A percentile compares a stretch with the other conserved stretches of the same genome.
These are phyloP conservation scores for Protosalanx chinensis DNA, from an alignment of 2,797 vertebrate genomes.

Conservation along the genomic window DNA sequence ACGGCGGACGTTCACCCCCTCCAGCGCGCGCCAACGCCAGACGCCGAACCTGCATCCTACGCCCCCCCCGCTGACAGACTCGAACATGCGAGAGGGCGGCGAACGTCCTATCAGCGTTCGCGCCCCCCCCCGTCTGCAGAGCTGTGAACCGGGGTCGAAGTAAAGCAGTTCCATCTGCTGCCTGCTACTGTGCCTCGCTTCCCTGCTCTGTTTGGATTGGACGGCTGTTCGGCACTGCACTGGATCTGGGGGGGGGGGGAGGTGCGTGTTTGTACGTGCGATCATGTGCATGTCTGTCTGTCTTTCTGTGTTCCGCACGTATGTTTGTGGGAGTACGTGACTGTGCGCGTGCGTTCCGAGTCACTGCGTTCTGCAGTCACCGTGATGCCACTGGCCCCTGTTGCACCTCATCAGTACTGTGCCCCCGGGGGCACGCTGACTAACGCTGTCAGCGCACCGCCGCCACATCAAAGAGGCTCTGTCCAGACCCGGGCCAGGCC, in stretches of 20 bases:
- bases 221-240: conserved; percentile 12
- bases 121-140: not conserved
- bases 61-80: too few species aligned
- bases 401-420: not conserved
- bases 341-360: not conserved
- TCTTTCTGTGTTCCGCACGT: not conserved
- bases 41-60: too few species aligned
- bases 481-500: conserved; percentile 17
- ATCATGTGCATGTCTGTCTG: not conserved
- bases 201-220: conserved; percentile 40
- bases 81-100: not conserved
- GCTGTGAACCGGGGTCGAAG: conserved; percentile 40
- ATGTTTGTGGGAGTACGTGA: not conserved
- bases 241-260: conserved; percentile 8
- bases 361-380: not conserved
- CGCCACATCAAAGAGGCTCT: conserved; percentile 30
- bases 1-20: too few species aligned
- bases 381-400: not conserved
- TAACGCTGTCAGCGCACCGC: conserved; percentile 27
- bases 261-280: not conserved
- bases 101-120: not conserved
- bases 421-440: conserved; percentile 21
- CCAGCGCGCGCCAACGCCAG: too few species aligned
- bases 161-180: conserved; percentile 42
- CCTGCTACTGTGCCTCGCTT: conserved; percentile 30